phyloP scores from a whole-genome alignment of 2,888 invertebrate genomes.

The Catocala fraxini region DNA sequence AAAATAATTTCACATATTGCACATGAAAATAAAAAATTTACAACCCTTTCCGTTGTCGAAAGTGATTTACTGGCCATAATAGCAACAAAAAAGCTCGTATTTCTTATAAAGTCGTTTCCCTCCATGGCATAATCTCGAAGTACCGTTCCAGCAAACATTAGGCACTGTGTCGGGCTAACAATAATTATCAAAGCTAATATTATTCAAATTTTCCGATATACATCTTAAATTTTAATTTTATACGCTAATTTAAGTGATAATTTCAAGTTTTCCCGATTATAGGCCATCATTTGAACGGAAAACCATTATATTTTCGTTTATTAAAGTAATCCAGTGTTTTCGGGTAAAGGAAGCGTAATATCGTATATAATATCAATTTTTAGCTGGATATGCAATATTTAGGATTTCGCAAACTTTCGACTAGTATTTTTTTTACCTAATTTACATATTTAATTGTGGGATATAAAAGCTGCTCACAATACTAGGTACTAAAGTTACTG shows the following conservation, averaged over 20 bases:
- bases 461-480: conserved; percentile 79
- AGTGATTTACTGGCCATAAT: conserved; percentile 50
- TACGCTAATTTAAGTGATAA: conserved; percentile 57
- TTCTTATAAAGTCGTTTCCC: conserved; percentile 42
- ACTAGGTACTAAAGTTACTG: conserved; percentile 55
- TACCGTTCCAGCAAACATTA: conserved; percentile 70
- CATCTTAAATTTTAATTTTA: conserved; percentile 65
- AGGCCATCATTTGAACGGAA: conserved; percentile 55
- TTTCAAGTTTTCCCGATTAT: conserved; percentile 58
- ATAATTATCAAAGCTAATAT: conserved; percentile 81
- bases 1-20: conserved; percentile 85
- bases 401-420: conserved; percentile 68
- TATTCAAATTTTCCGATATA: conserved; percentile 70
- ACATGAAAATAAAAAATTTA: conserved; percentile 65
- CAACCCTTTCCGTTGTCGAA: conserved; percentile 21
- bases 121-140: conserved; percentile 70
- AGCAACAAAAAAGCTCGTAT: conserved; percentile 29
- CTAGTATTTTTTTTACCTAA: conserved; percentile 74
- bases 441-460: conserved; percentile 63
- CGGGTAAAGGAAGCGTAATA: conserved; percentile 59
- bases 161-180: conserved; percentile 84
- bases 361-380: conserved; percentile 65
- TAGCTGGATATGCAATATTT: conserved; percentile 71
- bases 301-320: conserved; percentile 17
- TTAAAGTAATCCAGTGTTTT: conserved; percentile 58